Evolutionary conservation across 2,797 vertebrate species (phyloP).

Genomic region (Arrhamphus sclerolepis): DNA sequence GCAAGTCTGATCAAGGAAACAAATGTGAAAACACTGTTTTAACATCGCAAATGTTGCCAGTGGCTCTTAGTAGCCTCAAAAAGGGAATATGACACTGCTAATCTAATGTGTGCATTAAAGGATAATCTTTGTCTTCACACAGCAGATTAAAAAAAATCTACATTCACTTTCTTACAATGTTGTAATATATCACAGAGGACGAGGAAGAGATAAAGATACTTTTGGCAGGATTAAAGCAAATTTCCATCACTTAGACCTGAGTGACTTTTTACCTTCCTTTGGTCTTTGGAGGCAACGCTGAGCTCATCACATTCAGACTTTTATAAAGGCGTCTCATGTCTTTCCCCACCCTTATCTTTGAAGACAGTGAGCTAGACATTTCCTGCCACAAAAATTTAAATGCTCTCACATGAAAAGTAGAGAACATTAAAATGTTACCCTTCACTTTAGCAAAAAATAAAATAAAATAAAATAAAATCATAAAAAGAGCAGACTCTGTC

Average conservation of each 20-base stretch:
- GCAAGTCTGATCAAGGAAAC: conserved; percentile 68
- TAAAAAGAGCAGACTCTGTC: conserved; percentile 9
- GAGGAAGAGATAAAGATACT: conserved; percentile 24
- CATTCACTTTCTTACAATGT: conserved; percentile 17
- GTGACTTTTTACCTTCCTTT: conserved; percentile 48
- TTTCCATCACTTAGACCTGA: conserved; percentile 15
- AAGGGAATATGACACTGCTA: conserved; percentile 44
- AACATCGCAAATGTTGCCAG: conserved; percentile 45
- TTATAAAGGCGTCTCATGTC: conserved; percentile 50
- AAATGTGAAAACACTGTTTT: conserved; percentile 45
- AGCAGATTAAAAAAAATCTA: conserved; percentile 23
- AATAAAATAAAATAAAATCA: too few relatives aligned
- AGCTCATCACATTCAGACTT: conserved; percentile 50
- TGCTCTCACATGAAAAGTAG: neutral
- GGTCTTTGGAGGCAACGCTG: conserved; percentile 21
- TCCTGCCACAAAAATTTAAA: conserved; percentile 19
- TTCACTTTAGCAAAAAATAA: neutral
- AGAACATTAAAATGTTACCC: neutral
- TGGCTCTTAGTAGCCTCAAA: conserved; percentile 41
- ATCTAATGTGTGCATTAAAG: conserved; percentile 41
- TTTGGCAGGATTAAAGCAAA: conserved; percentile 41
- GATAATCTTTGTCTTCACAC: conserved; percentile 34
- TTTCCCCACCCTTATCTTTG: conserved; percentile 10
- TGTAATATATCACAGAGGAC: conserved; percentile 16
- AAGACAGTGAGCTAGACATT: conserved; percentile 21